Evolutionary conservation across 2,888 invertebrate species (phyloP).

Genomic region (Agrochola macilenta): DNA sequence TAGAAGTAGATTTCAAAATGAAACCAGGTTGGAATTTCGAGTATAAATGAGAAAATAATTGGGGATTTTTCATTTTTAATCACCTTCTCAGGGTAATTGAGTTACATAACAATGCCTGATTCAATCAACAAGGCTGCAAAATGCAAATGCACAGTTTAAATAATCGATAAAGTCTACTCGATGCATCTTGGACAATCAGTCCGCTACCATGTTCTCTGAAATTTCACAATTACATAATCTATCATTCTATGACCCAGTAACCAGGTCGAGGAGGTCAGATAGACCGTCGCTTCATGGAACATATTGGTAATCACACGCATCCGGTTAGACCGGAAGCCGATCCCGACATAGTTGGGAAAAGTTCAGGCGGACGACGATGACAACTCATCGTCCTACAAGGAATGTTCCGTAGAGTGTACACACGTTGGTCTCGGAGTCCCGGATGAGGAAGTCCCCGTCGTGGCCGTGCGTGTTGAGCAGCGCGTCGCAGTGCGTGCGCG

Average conservation of each 20-base stretch:
- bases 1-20: no score
- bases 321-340: background rate
- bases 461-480: slow-evolving; percentile 98
- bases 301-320: background rate
- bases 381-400: no score
- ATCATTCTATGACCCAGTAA: background rate
- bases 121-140: background rate
- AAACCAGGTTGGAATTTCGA: background rate
- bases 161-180: no score
- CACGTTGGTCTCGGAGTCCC: slow-evolving; percentile 99
- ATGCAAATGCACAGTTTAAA: no score
- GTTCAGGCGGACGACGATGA: no score
- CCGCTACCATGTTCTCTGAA: background rate
- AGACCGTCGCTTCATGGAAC: background rate
- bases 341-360: background rate
- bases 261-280: background rate
- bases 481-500: slow-evolving; percentile 98
- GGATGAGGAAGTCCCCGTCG: slow-evolving; percentile 99
- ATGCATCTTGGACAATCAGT: no score
- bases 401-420: background rate
- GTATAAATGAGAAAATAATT: background rate
- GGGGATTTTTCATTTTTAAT: no score
- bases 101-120: background rate
- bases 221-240: background rate
- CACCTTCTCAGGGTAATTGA: background rate